Evolutionary conservation across 1,140 invertebrate species (phyloP).

Genomic region (Macrobrachium nipponense): DNA sequence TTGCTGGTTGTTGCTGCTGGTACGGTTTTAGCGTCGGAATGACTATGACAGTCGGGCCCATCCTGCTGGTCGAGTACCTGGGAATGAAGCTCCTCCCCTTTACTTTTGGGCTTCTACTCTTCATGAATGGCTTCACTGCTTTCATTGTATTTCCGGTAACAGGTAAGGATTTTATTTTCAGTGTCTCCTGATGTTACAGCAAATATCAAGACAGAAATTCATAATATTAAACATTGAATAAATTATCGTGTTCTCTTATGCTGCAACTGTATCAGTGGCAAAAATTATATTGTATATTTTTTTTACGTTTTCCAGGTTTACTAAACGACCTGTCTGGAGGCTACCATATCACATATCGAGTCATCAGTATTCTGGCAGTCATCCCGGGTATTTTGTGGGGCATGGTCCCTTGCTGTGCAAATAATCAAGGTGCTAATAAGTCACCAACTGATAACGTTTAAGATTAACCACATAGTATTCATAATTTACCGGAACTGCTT

Average conservation of each 20-base stretch:
- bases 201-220: background rate
- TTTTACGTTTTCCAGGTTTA: conserved; percentile 18
- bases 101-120: conserved; percentile 36
- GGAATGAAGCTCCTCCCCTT: conserved; percentile 37
- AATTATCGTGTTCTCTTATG: background rate
- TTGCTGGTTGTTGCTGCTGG: conserved; percentile 28
- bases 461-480: no score
- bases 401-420: conserved; percentile 29
- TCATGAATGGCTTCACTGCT: conserved; percentile 35
- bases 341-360: conserved; percentile 8
- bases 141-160: conserved; percentile 32
- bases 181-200: background rate
- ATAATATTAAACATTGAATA: background rate
- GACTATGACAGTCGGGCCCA: conserved; percentile 31
- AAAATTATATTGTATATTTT: background rate
- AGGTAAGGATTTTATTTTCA: conserved; percentile 13
- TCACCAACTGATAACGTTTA: conserved; percentile 28
- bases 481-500: no score
- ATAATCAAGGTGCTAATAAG: background rate
- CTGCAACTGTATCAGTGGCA: background rate
- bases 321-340: conserved; percentile 17
- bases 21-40: conserved; percentile 36
- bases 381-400: conserved; percentile 31
- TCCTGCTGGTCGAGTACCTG: conserved; percentile 47
- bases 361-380: background rate